Base-by-base conservation (phyloP, 2,888 invertebrate genomes). In the Synergus japonicus region DNA sequence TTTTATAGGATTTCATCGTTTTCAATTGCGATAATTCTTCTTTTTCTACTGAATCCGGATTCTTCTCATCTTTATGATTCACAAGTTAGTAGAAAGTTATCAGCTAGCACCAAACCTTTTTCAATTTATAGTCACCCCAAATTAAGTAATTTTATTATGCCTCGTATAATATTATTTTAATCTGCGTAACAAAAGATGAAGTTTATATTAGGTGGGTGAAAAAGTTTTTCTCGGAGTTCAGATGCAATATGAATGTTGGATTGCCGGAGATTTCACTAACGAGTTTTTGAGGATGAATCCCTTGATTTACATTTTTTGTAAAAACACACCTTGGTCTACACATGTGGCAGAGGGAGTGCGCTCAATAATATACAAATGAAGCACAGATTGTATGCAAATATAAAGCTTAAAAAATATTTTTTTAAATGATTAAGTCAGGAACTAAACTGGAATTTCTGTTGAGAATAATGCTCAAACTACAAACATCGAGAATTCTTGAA, bases 1-100 rank as follows among this genome's bases (percentile, higher is more conserved):
- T 86, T 85, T 84, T 82, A 82, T 77, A 79, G 77, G 79, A 82
- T 82, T 83, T 87, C 85, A 82, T 85, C 85, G 79, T 77, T 81
- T 81, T 69, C 77, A 81, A 82, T 29, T 79, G 76, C 49, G 78
- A 73, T 49, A 29, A 69, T 8, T 49, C 9, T 15, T 49, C n/a
- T 69, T 69, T 46, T 54, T n/a, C n/a, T 18, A n/a, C 8, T n/a
- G 13, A 9, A 54, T 9, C n/a, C n/a, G 54, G n/a, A n/a, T 54
- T 54, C 15, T 54, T 54, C 15, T 49, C 7, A 37, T 37, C 37
- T 37, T 37, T 37, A 37, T 37, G 37, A 37, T 37, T 37, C 37
- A 37, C 37, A 37, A 37, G 37, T 37, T 37, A 37, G 37, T 37
- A 5, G 37, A 37, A 37, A 37, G 5, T 37, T 37, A 37, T 37